These are phyloP conservation scores for Labeo catla DNA, from an alignment of 2,113 vertebrate species.

Conservation along the genomic window DNA sequence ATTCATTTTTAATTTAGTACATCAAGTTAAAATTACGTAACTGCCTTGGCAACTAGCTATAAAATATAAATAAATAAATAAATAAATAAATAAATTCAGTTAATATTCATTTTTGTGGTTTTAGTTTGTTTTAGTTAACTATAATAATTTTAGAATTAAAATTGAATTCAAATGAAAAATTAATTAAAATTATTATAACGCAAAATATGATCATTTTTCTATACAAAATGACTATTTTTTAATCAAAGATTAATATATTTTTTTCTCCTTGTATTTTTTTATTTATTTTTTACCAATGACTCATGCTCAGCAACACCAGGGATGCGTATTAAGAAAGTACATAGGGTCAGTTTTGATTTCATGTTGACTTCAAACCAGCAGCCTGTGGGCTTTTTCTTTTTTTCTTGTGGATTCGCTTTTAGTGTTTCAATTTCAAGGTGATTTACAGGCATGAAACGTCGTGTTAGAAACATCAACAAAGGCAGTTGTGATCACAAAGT, in stretches of 20 bases:
- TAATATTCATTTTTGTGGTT: no score
- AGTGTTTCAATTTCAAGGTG: conserved; percentile 65
- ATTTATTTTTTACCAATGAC: neutral
- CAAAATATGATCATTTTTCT: neutral
- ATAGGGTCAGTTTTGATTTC: neutral
- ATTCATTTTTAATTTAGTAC: neutral
- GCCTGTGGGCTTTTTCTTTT: neutral
- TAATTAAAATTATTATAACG: no score
- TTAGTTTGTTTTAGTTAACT: neutral
- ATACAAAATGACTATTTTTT: neutral
- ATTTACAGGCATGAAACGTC: conserved; percentile 62
- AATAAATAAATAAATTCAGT: no score
- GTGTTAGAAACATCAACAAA: conserved; percentile 58
- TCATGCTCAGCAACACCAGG: neutral
- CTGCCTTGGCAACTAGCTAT: neutral
- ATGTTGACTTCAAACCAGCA: neutral
- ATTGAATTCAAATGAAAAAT: neutral
- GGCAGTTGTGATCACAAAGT: conserved; percentile 63
- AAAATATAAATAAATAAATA: no score
- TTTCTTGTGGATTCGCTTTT: conserved; percentile 53
- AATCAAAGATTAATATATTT: neutral
- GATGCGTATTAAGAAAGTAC: neutral
- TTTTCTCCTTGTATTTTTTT: no score
- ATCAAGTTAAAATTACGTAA: neutral
- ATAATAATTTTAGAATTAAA: neutral